phyloP scores from a whole-genome alignment of 2,797 vertebrate species.

The Tenualosa ilisha region DNA sequence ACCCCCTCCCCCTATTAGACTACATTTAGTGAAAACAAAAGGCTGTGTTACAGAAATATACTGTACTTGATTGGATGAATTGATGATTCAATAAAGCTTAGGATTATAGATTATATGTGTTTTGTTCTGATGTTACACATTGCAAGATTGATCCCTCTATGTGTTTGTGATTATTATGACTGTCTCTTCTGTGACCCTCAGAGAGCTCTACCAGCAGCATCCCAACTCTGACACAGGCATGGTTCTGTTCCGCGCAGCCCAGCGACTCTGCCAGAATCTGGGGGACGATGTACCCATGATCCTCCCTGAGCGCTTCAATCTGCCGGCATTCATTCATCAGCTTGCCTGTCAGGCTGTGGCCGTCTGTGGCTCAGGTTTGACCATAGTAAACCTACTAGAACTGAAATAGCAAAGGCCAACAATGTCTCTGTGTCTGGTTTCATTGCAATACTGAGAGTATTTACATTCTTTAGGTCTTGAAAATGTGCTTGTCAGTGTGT shows the following conservation, averaged over 20 bases:
- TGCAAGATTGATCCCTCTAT: neutral
- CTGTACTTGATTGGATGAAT: neutral
- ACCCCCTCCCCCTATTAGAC: too few relatives aligned
- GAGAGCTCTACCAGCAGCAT: conserved; percentile 80
- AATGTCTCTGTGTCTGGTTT: neutral
- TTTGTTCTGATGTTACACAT: neutral
- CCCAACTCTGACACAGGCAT: conserved; percentile 77
- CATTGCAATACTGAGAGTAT: neutral
- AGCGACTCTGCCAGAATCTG: conserved; percentile 88
- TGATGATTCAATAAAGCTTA: neutral
- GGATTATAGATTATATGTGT: neutral
- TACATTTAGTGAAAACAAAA: too few relatives aligned
- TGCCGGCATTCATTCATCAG: conserved; percentile 82
- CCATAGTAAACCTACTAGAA: neutral
- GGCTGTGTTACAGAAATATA: too few relatives aligned
- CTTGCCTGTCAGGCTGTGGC: conserved; percentile 87
- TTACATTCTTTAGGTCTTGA: neutral
- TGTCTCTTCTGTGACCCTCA: conserved; percentile 41
- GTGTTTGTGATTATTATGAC: neutral
- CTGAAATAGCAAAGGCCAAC: neutral
- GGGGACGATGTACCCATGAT: conserved; percentile 82
- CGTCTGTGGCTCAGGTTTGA: conserved; percentile 72
- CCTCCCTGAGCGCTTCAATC: conserved; percentile 74
- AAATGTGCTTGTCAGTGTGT: neutral
- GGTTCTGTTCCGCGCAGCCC: conserved; percentile 82